A percentile compares a stretch with the other conserved stretches of the same genome.
Conservation (phyloP, 2,888 invertebrate species). For the Epiblema foenella region DNA sequence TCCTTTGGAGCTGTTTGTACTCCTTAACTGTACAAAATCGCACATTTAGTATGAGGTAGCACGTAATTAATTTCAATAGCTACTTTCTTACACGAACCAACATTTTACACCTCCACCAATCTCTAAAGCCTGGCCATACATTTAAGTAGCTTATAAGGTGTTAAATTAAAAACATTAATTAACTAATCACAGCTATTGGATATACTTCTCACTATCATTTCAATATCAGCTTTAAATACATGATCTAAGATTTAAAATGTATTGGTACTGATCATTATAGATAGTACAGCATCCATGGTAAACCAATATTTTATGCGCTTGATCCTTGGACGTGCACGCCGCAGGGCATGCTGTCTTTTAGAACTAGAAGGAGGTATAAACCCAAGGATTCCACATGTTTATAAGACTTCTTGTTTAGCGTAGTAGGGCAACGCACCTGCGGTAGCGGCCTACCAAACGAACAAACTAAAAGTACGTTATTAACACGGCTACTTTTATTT, state of each 20-base stretch:
- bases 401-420: constrained; percentile 1
- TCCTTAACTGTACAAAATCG: no score
- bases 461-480: constrained; percentile 77
- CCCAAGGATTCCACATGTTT: not conserved
- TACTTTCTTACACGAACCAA: not conserved
- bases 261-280: not conserved
- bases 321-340: constrained; percentile 31
- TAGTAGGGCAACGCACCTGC: constrained; percentile 52
- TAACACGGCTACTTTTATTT: constrained; percentile 81
- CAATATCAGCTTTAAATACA: constrained; percentile 4
- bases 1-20: no score
- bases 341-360: not conserved
- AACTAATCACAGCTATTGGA: constrained; percentile 30
- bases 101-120: not conserved
- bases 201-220: not conserved
- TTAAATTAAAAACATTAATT: constrained; percentile 35
- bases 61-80: not conserved
- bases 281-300: constrained; percentile 31
- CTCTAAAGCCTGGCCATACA: constrained; percentile 11
- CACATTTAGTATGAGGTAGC: not conserved
- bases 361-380: constrained; percentile 9
- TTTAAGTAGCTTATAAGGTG: constrained; percentile 25
- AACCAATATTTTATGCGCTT: constrained; percentile 43
- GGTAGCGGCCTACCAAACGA: constrained; percentile 71
- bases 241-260: not conserved